phyloP scores from a whole-genome alignment of 1,140 invertebrate genomes.

The Plectus sambesii region DNA sequence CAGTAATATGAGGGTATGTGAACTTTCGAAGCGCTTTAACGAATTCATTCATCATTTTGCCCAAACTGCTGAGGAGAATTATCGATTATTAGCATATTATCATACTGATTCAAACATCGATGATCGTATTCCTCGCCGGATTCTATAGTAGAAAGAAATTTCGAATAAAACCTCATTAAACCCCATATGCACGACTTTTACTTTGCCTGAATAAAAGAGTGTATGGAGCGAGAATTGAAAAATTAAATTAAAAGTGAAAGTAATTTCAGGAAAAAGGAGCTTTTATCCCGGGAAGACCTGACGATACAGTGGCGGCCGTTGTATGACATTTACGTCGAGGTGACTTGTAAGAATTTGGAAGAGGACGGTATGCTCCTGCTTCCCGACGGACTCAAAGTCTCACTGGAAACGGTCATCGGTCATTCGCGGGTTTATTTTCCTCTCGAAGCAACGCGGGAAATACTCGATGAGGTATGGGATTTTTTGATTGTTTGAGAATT shows the following conservation, averaged over 20 bases:
- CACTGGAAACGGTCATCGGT: conserved; percentile 25
- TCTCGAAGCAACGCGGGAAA: conserved; percentile 65
- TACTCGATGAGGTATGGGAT: conserved; percentile 61
- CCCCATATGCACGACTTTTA: too few species aligned
- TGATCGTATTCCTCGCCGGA: too few species aligned
- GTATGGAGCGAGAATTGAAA: too few species aligned
- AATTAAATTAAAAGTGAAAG: too few species aligned
- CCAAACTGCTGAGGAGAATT: too few species aligned
- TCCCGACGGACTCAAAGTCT: conserved; percentile 52
- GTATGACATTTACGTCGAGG: conserved; percentile 56
- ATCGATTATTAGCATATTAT: too few species aligned
- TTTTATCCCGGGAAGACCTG: conserved; percentile 67
- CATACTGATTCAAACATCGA: too few species aligned
- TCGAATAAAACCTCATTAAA: too few species aligned
- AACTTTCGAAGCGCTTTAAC: conserved; percentile 9
- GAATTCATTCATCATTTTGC: conserved; percentile 33
- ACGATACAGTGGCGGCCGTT: conserved; percentile 72
- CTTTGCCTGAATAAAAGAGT: too few species aligned
- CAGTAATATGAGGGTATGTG: too few species aligned
- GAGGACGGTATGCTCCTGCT: conserved; percentile 46
- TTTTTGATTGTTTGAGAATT: too few species aligned
- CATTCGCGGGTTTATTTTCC: conserved; percentile 57
- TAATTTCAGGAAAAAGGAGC: conserved; percentile 63
- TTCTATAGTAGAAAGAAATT: too few species aligned
- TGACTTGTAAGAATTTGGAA: conserved; percentile 40